Conservation (phyloP, 2,888 invertebrate genomes). For the Nephrotoma flavescens region DNA sequence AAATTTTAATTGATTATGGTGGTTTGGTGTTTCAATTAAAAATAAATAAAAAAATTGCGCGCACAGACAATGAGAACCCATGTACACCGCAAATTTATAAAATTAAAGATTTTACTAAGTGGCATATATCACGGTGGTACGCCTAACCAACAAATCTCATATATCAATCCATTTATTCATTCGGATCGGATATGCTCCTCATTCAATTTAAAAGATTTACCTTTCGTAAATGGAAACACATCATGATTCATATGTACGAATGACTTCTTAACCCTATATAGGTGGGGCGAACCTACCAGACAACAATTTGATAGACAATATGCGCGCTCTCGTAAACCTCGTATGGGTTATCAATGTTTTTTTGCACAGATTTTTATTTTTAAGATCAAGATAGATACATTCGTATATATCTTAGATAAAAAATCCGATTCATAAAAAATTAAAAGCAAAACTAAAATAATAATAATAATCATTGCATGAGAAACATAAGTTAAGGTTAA, state of each 20-base stretch:
- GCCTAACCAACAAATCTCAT: neutral
- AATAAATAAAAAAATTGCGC: neutral
- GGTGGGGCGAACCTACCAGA: neutral
- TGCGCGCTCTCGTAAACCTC: neutral
- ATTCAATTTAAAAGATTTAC: neutral
- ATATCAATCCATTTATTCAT: neutral
- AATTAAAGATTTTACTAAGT: neutral
- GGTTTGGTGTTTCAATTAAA: neutral
- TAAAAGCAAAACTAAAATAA: neutral
- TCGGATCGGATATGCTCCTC: neutral
- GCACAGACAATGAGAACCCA: neutral
- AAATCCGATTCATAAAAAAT: neutral
- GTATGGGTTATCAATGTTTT: neutral
- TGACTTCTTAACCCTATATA: neutral
- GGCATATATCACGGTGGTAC: neutral
- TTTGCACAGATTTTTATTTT: neutral
- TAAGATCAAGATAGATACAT: neutral
- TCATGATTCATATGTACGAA: neutral
- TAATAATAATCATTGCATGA: neutral
- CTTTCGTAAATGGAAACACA: neutral
- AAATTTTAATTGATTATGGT: neutral
- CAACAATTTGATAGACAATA: neutral
- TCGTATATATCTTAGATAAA: neutral
- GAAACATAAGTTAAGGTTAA: neutral
- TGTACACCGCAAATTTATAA: neutral